Base-by-base conservation (phyloP, 2,113 vertebrate genomes). In the Trachemys scripta region DNA sequence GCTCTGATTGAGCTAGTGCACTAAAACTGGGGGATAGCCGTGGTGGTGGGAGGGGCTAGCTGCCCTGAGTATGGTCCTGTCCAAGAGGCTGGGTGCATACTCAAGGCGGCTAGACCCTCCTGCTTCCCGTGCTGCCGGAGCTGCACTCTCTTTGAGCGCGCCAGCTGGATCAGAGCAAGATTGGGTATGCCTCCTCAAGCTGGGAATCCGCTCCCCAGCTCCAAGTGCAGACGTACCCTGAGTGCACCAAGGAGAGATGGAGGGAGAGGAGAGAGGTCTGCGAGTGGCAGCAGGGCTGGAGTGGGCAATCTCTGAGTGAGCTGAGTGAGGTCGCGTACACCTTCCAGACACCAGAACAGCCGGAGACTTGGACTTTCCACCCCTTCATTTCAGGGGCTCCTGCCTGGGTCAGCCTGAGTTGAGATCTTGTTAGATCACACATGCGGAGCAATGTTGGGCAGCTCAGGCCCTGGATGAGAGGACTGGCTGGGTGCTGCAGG, bases 111-210 rank as follows among this genome's bases (percentile, higher is more conserved):
- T 72, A 10, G 65, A n/a, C n/a, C 31, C 65, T 69, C 35, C 65
- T 19, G 27, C 8, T 69, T 4, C 19, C n/a, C 1, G 16, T n/a
- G 62, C 16, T 1, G 13, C 62, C 2, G 14, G 14, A 31, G 62
- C 62, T 16, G 31, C 62, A 8, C 35, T 69, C 62, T 69, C 35
- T 35, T 17, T 17, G 19, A 69, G 62, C 14, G 4, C 1, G 4
- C 35, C 31, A 5, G 35, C 65, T 69, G 17, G 14, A 69, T n/a
- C 65, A 38, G 65, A 38, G 57, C 35, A n/a, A 20, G 65, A 20
- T 20, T 38, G 35, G n/a, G 35, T 72, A 8, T 62, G 59, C 1
- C 59, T 31, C 59, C 59, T 20, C 35, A 19, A n/a, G 35, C 62
- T n/a, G 62, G 62, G 35, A 69, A 65, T 65, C 62, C 20, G 17